phyloP scores from a whole-genome alignment of 2,888 invertebrate genomes.

The Flabesymbios commensalis region DNA sequence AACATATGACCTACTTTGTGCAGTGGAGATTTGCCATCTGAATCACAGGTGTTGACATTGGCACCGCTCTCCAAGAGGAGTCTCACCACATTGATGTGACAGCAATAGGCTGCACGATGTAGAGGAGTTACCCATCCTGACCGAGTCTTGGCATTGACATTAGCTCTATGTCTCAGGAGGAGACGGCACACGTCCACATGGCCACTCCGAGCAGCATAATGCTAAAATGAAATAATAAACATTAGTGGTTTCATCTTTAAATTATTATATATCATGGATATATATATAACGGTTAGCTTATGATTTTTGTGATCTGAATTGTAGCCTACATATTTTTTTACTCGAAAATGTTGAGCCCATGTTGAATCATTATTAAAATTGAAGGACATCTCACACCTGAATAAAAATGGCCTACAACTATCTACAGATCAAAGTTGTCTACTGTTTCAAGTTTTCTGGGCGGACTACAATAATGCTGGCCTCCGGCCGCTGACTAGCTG shows the following conservation, averaged over 20 bases:
- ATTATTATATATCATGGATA: too few species aligned
- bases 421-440: too few species aligned
- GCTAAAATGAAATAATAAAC: slow-evolving; percentile 59
- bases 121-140: slow-evolving; percentile 79
- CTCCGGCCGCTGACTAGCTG: too few species aligned
- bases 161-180: slow-evolving; percentile 73
- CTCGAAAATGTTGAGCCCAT: background rate
- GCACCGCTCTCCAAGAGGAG: slow-evolving; percentile 67
- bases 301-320: background rate
- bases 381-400: background rate
- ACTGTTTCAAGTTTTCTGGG: too few species aligned
- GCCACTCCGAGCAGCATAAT: slow-evolving; percentile 86
- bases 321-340: background rate
- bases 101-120: slow-evolving; percentile 78
- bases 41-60: slow-evolving; percentile 70
- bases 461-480: too few species aligned
- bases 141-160: slow-evolving; percentile 75
- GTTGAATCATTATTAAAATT: background rate
- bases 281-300: too few species aligned
- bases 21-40: slow-evolving; percentile 79
- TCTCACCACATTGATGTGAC: slow-evolving; percentile 70
- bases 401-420: background rate
- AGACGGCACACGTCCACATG: slow-evolving; percentile 72
- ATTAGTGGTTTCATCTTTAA: too few species aligned
- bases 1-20: slow-evolving; percentile 77